These are phyloP conservation scores for Megaceryle torquata DNA, from an alignment of 2,113 vertebrate genomes.

Conservation along the genomic window DNA sequence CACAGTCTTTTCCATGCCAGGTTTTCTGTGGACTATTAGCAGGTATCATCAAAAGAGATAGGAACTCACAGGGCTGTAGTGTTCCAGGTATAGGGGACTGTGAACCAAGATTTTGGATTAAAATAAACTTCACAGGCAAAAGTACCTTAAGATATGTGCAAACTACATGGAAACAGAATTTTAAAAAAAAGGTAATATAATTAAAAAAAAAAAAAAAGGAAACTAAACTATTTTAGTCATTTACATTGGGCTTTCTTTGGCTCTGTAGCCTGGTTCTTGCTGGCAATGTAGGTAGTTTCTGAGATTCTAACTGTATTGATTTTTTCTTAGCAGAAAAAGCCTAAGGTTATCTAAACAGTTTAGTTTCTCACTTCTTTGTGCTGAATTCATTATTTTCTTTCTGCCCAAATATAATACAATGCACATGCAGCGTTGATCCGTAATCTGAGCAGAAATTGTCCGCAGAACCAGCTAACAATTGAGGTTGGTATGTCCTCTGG, in stretches of 20 bases:
- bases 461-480: not conserved
- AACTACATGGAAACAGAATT: not conserved
- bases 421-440: not conserved
- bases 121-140: not conserved
- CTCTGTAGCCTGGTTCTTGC: not conserved
- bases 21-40: not conserved
- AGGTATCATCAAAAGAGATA: not conserved
- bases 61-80: not conserved
- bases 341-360: slow-evolving; percentile 62
- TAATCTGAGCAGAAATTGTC: not conserved
- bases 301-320: slow-evolving; percentile 41
- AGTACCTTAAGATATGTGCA: not conserved
- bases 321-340: slow-evolving; percentile 49
- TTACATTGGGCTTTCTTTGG: not conserved
- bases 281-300: not conserved
- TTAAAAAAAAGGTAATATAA: not conserved
- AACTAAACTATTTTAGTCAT: not conserved
- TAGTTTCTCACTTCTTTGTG: slow-evolving; percentile 32
- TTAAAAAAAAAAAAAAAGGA: not conserved
- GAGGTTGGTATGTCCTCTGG: not conserved
- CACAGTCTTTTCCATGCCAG: not conserved
- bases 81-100: not conserved
- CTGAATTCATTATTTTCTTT: slow-evolving; percentile 50
- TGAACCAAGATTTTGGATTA: not conserved
- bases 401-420: not conserved